phyloP scores from a whole-genome alignment of 2,888 invertebrate genomes.

The Tetragonisca angustula region DNA sequence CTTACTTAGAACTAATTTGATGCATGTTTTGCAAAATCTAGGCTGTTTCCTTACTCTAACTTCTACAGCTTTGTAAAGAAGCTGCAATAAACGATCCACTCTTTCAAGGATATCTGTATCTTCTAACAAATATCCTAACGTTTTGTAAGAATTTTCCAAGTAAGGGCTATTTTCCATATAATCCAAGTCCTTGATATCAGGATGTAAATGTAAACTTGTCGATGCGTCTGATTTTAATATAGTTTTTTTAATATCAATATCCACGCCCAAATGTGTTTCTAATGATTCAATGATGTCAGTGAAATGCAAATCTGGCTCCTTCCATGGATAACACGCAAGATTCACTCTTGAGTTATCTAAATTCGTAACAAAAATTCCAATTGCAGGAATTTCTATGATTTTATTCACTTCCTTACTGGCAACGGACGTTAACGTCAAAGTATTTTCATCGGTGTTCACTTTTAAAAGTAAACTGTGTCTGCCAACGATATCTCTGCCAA shows the following conservation, averaged over 20 bases:
- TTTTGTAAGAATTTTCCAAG: constrained; percentile 77
- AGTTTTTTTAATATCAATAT: constrained; percentile 76
- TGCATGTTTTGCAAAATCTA: constrained; percentile 87
- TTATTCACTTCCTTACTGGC: constrained; percentile 83
- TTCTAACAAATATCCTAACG: constrained; percentile 84
- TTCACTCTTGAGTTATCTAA: constrained; percentile 80
- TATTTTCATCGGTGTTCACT: constrained; percentile 77
- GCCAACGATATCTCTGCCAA: constrained; percentile 94
- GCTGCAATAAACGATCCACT: constrained; percentile 84
- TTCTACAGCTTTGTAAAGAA: constrained; percentile 87
- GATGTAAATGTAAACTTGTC: constrained; percentile 75
- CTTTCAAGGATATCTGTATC: constrained; percentile 82
- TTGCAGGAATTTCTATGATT: constrained; percentile 87
- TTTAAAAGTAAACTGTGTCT: constrained; percentile 92
- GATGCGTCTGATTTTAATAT: constrained; percentile 53
- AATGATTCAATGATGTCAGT: constrained; percentile 79
- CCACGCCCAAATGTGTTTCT: constrained; percentile 76
- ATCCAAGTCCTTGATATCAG: constrained; percentile 74
- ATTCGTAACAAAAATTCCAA: constrained; percentile 86
- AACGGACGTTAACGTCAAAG: constrained; percentile 75
- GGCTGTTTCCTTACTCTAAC: constrained; percentile 87
- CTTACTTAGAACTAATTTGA: constrained; percentile 71
- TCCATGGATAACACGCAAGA: constrained; percentile 84
- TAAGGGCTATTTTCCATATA: constrained; percentile 71
- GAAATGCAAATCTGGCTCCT: constrained; percentile 78